Conservation (phyloP, 1,140 invertebrate genomes). For the Nephila pilipes region DNA sequence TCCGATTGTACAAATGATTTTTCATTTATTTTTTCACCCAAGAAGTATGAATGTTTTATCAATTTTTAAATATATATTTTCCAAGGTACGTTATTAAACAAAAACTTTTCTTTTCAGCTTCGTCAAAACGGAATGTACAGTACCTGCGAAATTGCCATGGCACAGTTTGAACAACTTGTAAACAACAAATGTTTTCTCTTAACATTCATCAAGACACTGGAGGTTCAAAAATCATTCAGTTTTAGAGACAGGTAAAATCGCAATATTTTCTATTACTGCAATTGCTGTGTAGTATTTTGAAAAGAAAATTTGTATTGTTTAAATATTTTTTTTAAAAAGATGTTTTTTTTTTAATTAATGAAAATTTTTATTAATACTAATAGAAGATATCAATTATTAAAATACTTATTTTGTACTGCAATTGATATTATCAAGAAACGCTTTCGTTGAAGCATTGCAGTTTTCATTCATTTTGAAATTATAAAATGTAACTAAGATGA, state of each 20-base stretch:
- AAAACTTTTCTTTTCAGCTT: conserved; percentile 81
- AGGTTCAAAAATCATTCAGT: conserved; percentile 94
- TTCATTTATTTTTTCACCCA: not conserved
- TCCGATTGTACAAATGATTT: too few species aligned
- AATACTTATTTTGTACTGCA: too few species aligned
- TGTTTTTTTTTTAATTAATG: too few species aligned
- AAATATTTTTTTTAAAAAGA: too few species aligned
- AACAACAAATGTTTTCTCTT: conserved; percentile 96
- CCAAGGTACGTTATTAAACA: not conserved
- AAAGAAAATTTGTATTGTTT: too few species aligned
- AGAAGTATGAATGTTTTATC: not conserved
- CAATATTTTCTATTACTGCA: not conserved
- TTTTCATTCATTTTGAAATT: too few species aligned
- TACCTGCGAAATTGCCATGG: conserved; percentile 95
- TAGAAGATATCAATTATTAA: too few species aligned
- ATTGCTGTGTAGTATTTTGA: too few species aligned
- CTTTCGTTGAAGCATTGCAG: too few species aligned
- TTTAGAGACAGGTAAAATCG: conserved; percentile 90
- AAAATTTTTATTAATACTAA: too few species aligned
- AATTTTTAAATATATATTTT: not conserved
- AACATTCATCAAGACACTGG: conserved; percentile 95
- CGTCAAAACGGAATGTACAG: conserved; percentile 89
- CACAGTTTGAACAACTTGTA: conserved; percentile 95
- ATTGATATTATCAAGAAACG: too few species aligned
- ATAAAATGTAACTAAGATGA: not conserved